Evolutionary conservation across 2,113 vertebrate genomes (phyloP).

Genomic region (Gila orcuttii): DNA sequence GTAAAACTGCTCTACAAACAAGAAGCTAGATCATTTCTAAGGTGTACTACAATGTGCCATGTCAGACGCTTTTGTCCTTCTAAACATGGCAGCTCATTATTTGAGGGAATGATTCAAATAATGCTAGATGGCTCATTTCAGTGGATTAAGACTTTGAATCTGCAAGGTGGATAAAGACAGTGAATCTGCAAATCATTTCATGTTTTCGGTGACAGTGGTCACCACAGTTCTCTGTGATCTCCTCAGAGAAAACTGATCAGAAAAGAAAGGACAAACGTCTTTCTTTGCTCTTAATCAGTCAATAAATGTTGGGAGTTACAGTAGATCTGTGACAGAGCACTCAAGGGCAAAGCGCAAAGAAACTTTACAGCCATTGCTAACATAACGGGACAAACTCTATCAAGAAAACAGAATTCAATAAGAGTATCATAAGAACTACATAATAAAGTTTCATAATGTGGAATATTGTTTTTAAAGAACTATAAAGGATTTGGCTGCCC

Average conservation of each 20-base stretch:
- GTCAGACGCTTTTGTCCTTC: neutral
- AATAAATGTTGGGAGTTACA: slow-evolving; percentile 72
- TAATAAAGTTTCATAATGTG: neutral
- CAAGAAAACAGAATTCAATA: neutral
- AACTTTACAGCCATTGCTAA: slow-evolving; percentile 59
- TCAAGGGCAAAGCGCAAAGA: slow-evolving; percentile 63
- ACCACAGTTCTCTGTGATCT: slow-evolving; percentile 54
- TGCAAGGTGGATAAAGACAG: no score
- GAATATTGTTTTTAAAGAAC: neutral
- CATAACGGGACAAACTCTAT: neutral
- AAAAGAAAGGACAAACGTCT: slow-evolving; percentile 51
- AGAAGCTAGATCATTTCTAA: neutral
- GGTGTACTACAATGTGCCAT: neutral
- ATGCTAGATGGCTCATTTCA: slow-evolving; percentile 29
- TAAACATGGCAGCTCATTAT: slow-evolving; percentile 31
- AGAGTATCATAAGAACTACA: neutral
- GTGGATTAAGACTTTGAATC: neutral
- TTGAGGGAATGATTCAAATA: slow-evolving; percentile 38
- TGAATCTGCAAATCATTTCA: slow-evolving; percentile 72
- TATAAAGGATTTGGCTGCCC: neutral
- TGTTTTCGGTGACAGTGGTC: slow-evolving; percentile 46
- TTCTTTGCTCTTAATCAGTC: slow-evolving; percentile 58
- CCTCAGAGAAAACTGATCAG: slow-evolving; percentile 51
- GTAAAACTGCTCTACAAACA: neutral
- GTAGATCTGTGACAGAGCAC: slow-evolving; percentile 75